These are phyloP conservation scores for Amphiprion ocellaris DNA, from an alignment of 2,113 vertebrate genomes.

Conservation along the genomic window DNA sequence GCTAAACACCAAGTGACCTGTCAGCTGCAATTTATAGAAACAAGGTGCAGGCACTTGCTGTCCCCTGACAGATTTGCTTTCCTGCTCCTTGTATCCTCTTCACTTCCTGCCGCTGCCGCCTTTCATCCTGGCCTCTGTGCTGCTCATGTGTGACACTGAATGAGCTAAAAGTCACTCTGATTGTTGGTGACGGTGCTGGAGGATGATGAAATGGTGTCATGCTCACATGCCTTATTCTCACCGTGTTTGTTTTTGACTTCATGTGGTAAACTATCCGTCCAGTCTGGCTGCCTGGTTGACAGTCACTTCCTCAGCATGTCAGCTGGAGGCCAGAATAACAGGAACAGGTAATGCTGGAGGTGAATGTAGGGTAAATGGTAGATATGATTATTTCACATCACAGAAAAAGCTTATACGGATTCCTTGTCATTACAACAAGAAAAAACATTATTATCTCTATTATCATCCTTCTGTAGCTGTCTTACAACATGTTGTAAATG, in stretches of 20 bases:
- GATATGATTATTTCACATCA: not conserved
- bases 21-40: slow-evolving; percentile 86
- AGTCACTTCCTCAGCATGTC: slow-evolving; percentile 42
- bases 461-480: no score
- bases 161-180: slow-evolving; percentile 15
- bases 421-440: not conserved
- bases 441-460: not conserved
- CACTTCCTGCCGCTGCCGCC: not conserved
- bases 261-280: slow-evolving; percentile 33
- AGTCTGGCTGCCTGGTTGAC: slow-evolving; percentile 46
- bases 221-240: not conserved
- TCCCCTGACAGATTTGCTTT: slow-evolving; percentile 75
- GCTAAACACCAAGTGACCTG: slow-evolving; percentile 80
- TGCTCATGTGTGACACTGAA: not conserved
- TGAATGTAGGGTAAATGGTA: not conserved
- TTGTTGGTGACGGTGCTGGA: slow-evolving; percentile 4
- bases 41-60: slow-evolving; percentile 72
- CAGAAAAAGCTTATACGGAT: not conserved
- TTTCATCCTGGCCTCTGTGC: slow-evolving; percentile 1
- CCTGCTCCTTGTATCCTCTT: slow-evolving; percentile 40
- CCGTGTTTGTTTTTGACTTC: slow-evolving; percentile 5
- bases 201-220: not conserved
- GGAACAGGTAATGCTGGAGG: not conserved
- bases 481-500: no score
- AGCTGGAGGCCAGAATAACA: slow-evolving; percentile 7